Base-by-base conservation (phyloP, 2,888 invertebrate genomes). In the Lamellibrachia columna region DNA sequence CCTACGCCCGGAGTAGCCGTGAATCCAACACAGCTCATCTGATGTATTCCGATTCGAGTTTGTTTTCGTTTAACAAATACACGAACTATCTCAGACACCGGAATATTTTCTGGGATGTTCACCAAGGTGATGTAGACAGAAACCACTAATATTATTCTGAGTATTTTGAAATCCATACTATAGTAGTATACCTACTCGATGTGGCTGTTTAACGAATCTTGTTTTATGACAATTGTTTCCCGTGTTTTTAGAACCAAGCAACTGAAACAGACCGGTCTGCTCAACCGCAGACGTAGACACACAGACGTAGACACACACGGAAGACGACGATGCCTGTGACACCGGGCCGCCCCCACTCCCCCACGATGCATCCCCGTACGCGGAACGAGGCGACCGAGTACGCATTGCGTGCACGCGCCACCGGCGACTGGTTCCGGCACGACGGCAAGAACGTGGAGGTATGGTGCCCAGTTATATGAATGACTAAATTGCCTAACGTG, bases 341-440 rank as follows among this genome's bases (percentile, higher is more conserved):
- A 4, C 93, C 94, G 8, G 94, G 94, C n/a, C 91, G 93, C 28
- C 94, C 94, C 55, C 91, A 91, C 90, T 60, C 92, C 7, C 94
- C 94, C 53, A 93, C 92, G 3, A n/a, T 93, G 2, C 94, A 94
- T 91, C 93, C 94, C 22, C 92, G 94, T 9, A 94, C 94, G 22
- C 60, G 93, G 75, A 93, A 93, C 1, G 94, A 94, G 91, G 94
- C 94, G 11, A 58, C 8, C 22, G 94, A 94, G 60, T 93, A 92
- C 60, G 94, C 94, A 15, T 40, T 92, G 90, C 94, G 93, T 55
- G 93, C 92, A 55, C 92, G 93, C 52, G 91, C 91, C 22, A 93
- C 93, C 1, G 92, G 92, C 90, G 94, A 94, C 93, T 94, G 94
- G 94, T 94, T 94, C 92, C 91, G 94, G 1, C 94, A 94, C 91